Evolutionary conservation across 2,888 invertebrate species (phyloP), one percentile per base, ranked within the genome.

Genomic region (Polietes domitor): DNA sequence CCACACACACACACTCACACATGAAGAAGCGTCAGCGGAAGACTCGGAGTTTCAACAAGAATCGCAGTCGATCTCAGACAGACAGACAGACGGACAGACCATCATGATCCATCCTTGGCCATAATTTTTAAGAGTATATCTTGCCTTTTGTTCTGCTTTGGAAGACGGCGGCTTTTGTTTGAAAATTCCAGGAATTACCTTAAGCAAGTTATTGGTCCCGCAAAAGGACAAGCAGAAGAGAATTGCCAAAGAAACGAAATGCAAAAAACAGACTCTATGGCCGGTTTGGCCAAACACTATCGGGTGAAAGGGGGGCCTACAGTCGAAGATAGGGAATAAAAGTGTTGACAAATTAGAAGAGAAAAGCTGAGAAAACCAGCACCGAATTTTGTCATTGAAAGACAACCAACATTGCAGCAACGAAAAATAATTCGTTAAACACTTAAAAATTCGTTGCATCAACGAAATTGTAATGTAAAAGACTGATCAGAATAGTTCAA

Each of bases 171-270:
- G 84, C 84, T 79, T 84, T 79, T 84, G 84, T 84, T 81, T 81
- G 78, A 81, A 84, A 83, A 84, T 84, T 84, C 84, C 81, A 78
- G 81, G 84, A 84, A 84, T 84, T 81, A 84, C 84, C 84, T 84
- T 78, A 81, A 84, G 84, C 84, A 75, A 84, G 81, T 81, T 81
- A 81, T 81, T 75, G 81, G 84, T 78, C 72, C 78, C 71, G 76
- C 75, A 81, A 81, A 81, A 81, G 84, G 81, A 84, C 80, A 81
- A 84, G 37, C 17, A 68, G 65, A 68, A 68, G 65, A 68, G 43
- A 43, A 24, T 68, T 21, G 41, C 68, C 19, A 17, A 47, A 15
- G 15, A 7, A 58, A 63, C n/a, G 32, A 63, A 61, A n/a, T 37
- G 37, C 7, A 24, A 2, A 26, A 68, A 68, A 15, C 24, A 68